phyloP scores from a whole-genome alignment of 2,888 invertebrate genomes.

The Nomada goodeniana region DNA sequence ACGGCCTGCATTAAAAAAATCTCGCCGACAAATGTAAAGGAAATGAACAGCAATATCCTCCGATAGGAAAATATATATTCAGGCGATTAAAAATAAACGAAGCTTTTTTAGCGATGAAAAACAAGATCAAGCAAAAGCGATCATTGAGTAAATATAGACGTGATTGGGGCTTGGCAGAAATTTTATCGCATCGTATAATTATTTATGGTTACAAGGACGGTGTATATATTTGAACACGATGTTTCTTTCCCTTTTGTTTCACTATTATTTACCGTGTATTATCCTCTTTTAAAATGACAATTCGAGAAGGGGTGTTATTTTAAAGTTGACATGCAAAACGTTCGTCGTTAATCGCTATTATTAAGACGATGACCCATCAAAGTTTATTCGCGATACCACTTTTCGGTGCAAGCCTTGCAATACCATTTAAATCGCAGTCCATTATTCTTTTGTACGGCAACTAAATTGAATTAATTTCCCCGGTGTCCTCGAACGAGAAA shows the following conservation, averaged over 20 bases:
- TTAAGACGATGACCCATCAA: slow-evolving; percentile 18
- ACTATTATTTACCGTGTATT: too few species aligned
- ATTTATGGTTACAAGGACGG: neutral
- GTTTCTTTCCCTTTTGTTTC: too few species aligned
- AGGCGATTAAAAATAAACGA: neutral
- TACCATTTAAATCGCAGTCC: slow-evolving; percentile 39
- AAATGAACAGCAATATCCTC: neutral
- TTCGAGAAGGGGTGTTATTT: neutral
- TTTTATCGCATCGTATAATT: neutral
- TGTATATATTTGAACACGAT: neutral
- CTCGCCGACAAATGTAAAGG: too few species aligned
- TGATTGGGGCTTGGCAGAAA: neutral
- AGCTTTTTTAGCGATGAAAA: neutral
- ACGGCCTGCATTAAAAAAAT: too few species aligned
- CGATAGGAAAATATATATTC: neutral
- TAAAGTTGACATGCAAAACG: neutral
- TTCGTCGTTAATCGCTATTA: slow-evolving; percentile 7
- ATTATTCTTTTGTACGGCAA: slow-evolving; percentile 51
- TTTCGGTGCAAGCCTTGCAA: slow-evolving; percentile 8
- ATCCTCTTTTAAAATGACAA: neutral
- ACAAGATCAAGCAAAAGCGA: neutral
- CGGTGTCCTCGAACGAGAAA: slow-evolving; percentile 42
- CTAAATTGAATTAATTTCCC: slow-evolving; percentile 51
- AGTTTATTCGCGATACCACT: slow-evolving; percentile 14
- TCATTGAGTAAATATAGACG: neutral